A percentile compares a stretch with the other conserved stretches of the same genome.
phyloP scores from a whole-genome alignment of 2,113 vertebrate species.

The Callospermophilus lateralis region DNA sequence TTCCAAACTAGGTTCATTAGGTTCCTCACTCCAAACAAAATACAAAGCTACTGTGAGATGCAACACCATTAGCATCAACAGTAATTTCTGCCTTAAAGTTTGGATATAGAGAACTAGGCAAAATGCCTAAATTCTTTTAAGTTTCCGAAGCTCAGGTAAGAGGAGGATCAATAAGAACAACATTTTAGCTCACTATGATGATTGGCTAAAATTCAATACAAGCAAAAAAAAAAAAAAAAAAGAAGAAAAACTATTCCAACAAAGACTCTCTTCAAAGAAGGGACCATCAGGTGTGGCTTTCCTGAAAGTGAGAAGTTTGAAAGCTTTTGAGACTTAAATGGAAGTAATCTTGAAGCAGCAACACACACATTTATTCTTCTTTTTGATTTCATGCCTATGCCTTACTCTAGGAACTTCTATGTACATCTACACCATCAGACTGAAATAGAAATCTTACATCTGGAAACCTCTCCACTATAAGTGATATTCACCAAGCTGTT shows the following conservation, averaged over 20 bases:
- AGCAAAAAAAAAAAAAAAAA: neutral
- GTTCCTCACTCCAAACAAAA: neutral
- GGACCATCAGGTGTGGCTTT: neutral
- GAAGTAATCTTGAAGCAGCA: neutral
- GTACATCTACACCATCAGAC: neutral
- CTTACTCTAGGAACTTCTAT: conserved; percentile 15
- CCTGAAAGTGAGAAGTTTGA: neutral
- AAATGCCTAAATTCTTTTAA: neutral
- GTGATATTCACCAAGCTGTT: neutral
- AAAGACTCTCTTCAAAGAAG: neutral
- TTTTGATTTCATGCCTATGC: neutral
- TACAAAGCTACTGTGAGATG: neutral
- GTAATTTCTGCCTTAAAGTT: neutral
- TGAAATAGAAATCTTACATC: neutral
- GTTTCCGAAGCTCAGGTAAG: neutral
- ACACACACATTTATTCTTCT: neutral
- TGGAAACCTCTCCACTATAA: neutral
- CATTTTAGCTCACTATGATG: neutral
- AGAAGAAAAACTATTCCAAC: neutral
- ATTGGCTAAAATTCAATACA: neutral
- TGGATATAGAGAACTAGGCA: neutral
- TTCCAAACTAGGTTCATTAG: neutral
- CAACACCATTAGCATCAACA: neutral
- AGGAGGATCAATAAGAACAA: neutral
- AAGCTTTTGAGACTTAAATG: neutral